Base-by-base conservation (phyloP, 2,113 vertebrate species). In the Myotis yumanensis region DNA sequence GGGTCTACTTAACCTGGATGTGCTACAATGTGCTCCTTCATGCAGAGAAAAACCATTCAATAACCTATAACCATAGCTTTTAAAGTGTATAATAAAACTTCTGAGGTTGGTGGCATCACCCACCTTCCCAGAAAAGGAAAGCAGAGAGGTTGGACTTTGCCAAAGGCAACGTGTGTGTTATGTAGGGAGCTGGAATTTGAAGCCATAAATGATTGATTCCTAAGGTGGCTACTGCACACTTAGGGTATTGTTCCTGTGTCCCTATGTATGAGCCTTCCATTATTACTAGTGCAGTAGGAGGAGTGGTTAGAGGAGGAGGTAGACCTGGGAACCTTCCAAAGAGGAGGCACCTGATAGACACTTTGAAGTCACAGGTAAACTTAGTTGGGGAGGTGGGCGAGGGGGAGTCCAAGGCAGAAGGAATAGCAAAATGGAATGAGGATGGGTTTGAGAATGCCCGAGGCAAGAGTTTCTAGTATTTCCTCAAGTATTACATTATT, bases 371-470 rank as follows among this genome's bases (percentile, higher is more conserved):
- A 6, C 18, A 69, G 12, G 23, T 43, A 37, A 81, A 17, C n/a
- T 64, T 48, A 6, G 14, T 37, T 23, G 1, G 28, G 6, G 1
- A 0, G 9, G 12, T 7, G 43, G 43, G 43, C 6, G 16, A 64
- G 40, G 48, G 16, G 5, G 3, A 30, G 66, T 48, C 17, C 32
- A 28, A 80, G 54, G 32, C 28, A 20, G 10, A 76, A 20, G 48
- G 2, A 37, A 6, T 3, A 51, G 35, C 18, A 62, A 7, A 37
- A 59, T 4, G 37, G 64, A 46, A 20, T 62, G 40, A 20, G 35
- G 59, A 51, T 8, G 30, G n/a, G 48, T 73, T 37, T 32, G 35
- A 69, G 43, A 68, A n/a, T 25, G 35, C 16, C 30, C 1, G 37
- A 75, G 12, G 25, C 9, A 12, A 16, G 66, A 10, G 4, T 84